A percentile compares a stretch with the other conserved stretches of the same genome.
Evolutionary conservation across 2,888 invertebrate genomes (phyloP).

Genomic region (Spodoptera picta): DNA sequence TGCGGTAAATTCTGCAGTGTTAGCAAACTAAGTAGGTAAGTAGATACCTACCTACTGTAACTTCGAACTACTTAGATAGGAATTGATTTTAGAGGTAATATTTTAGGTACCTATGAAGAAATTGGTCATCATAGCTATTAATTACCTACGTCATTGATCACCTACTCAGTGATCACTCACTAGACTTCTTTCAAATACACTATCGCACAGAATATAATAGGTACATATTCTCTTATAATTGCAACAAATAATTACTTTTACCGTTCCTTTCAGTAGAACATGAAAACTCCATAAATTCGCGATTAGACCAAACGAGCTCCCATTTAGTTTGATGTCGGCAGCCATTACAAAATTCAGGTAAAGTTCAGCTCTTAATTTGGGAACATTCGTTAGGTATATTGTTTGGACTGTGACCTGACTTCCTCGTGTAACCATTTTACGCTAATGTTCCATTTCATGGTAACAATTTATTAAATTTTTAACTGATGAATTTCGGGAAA

Average conservation of each 20-base stretch:
- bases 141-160: too few species aligned
- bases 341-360: slow-evolving; percentile 32
- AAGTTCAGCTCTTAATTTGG: slow-evolving; percentile 20
- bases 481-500: too few species aligned
- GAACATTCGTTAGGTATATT: slow-evolving; percentile 20
- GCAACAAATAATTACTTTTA: slow-evolving; percentile 33
- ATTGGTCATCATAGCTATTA: too few species aligned
- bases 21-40: too few species aligned
- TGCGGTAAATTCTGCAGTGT: too few species aligned
- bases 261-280: slow-evolving; percentile 24
- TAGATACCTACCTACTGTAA: too few species aligned
- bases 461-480: too few species aligned
- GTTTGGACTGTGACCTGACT: slow-evolving; percentile 22
- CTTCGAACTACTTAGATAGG: too few species aligned
- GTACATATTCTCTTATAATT: slow-evolving; percentile 15
- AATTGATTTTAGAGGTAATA: too few species aligned
- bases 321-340: slow-evolving; percentile 28
- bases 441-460: slow-evolving; percentile 23
- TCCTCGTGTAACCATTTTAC: slow-evolving; percentile 15
- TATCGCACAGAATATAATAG: too few species aligned
- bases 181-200: neutral
- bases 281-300: slow-evolving; percentile 48
- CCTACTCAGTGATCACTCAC: too few species aligned
- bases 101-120: too few species aligned
- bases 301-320: slow-evolving; percentile 29